Evolutionary conservation across 2,888 invertebrate species (phyloP).

Genomic region (Cepaea hortensis): DNA sequence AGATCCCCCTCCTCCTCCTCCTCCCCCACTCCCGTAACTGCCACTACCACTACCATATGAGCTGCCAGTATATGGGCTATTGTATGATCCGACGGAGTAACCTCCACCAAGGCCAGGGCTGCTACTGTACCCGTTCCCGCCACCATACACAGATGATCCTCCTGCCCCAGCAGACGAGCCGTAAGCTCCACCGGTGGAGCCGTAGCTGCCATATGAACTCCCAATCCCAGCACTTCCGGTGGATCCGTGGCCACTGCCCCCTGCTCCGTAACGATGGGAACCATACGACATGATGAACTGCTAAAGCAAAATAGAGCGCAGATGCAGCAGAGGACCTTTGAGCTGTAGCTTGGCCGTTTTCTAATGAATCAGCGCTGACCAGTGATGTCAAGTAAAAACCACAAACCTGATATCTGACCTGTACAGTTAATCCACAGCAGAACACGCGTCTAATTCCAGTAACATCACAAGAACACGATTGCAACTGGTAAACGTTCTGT

Average conservation of each 20-base stretch:
- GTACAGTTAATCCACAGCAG: too few relatives aligned
- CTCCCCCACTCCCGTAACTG: background rate
- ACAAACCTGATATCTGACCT: too few relatives aligned
- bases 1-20: background rate
- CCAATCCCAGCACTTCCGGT: slow-evolving; percentile 34
- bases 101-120: background rate
- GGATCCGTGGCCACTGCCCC: slow-evolving; percentile 15
- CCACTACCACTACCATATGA: slow-evolving; percentile 18
- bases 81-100: background rate
- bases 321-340: background rate
- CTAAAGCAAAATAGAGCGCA: background rate
- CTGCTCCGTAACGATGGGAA: slow-evolving; percentile 54
- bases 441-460: background rate
- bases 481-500: background rate
- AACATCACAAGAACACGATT: background rate
- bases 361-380: background rate
- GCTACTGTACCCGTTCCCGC: slow-evolving; percentile 28
- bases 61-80: slow-evolving; percentile 20
- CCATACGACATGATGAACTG: slow-evolving; percentile 57
- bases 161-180: slow-evolving; percentile 1
- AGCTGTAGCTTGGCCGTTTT: background rate
- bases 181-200: slow-evolving; percentile 22
- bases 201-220: slow-evolving; percentile 21
- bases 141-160: slow-evolving; percentile 12
- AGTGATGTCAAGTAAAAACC: background rate